phyloP scores from a whole-genome alignment of 2,797 vertebrate genomes.

The Nannoperca obscura region DNA sequence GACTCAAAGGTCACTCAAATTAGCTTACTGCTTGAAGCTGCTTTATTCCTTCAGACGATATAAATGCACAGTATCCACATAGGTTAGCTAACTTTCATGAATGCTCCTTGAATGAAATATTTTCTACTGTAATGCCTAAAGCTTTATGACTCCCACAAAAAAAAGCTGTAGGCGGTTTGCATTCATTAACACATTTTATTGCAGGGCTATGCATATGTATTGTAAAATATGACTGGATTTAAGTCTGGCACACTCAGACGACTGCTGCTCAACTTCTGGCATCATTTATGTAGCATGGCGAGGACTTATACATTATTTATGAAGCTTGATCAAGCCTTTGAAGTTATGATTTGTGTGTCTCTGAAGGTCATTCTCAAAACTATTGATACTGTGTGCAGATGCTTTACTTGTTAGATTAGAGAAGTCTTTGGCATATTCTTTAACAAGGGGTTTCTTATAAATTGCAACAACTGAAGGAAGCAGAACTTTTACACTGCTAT shows the following conservation, averaged over 20 bases:
- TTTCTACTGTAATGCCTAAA: constrained; percentile 46
- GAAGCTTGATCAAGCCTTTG: constrained; percentile 57
- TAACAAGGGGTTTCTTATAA: not conserved
- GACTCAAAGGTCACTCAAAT: constrained; percentile 69
- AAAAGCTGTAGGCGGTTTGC: constrained; percentile 66
- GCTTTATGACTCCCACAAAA: constrained; percentile 51
- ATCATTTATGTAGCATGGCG: constrained; percentile 45
- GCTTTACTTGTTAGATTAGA: constrained; percentile 25
- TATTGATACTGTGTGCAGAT: constrained; percentile 28
- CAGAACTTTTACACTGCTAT: constrained; percentile 19
- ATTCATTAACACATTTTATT: constrained; percentile 67
- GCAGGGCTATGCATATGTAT: constrained; percentile 34
- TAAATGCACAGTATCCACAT: constrained; percentile 31
- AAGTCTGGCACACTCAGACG: constrained; percentile 27
- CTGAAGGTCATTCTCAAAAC: constrained; percentile 57
- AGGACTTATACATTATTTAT: constrained; percentile 61
- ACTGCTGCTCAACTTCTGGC: constrained; percentile 48
- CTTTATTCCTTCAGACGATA: constrained; percentile 40
- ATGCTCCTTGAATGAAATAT: constrained; percentile 50
- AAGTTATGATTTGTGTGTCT: constrained; percentile 59
- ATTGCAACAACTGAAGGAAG: constrained; percentile 5
- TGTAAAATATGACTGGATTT: constrained; percentile 42
- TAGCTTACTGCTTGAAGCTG: constrained; percentile 34
- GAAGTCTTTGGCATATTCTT: not conserved
- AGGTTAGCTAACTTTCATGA: constrained; percentile 32